Base-by-base conservation (phyloP, 2,113 vertebrate species). In the Sitta europaea region DNA sequence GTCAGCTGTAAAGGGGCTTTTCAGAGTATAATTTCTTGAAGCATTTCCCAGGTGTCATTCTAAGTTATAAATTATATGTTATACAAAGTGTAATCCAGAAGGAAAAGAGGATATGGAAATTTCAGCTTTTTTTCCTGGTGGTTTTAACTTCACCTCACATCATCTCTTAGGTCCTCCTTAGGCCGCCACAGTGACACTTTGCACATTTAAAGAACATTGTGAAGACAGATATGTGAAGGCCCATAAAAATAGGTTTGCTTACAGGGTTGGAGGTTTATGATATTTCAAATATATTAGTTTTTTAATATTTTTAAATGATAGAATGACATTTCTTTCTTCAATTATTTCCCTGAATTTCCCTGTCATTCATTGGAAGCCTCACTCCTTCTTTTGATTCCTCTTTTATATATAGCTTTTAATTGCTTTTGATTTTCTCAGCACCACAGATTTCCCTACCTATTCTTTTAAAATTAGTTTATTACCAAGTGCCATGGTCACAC, bases 401-500 rank as follows among this genome's bases (percentile, higher is more conserved):
- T 72, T 91, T 88, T 42, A 35, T 79, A 35, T 61, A 67, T 23
- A 53, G 24, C 47, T 91, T 79, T 89, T 13, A 33, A 23, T 51
- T 82, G 53, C 12, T 96, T 92, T 92, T 95, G 86, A 78, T 76
- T 92, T 96, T 94, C 66, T 86, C 75, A 82, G n/a, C 76, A 95
- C 36, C 51, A 70, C 53, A 61, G 35, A 61, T 75, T 92, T 94
- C 51, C 18, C 40, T 61, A 82, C 38, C 29, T 57, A 20, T 71
- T 70, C 51, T 81, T 88, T 96, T 63, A 28, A 90, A 94, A 80
- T 73, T 55, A 93, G 82, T 94, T 95, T 96, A 95, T 94, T 97
- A 93, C 55, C 86, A 81, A 92, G 68, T 96, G 95, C 45, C 92
- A 33, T 87, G 86, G 92, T 98, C 97, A 97, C 93, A 95, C 75